Base-by-base conservation (phyloP, 2,888 invertebrate genomes). In the Nymphalis polychloros region DNA sequence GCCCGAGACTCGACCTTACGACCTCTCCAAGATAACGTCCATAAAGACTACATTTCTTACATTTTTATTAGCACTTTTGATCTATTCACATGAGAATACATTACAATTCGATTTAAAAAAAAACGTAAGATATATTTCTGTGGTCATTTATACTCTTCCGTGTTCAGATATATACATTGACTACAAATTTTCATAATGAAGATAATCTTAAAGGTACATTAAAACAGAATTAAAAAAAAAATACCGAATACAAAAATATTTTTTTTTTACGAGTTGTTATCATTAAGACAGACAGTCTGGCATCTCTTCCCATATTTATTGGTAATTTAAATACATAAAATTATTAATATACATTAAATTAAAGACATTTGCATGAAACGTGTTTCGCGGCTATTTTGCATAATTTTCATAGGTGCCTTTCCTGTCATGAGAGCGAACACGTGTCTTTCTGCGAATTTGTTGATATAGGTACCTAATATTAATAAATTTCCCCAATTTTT, bases 331-430 rank as follows among this genome's bases (percentile, higher is more conserved):
- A 72, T 52, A 50, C 62, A 64, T 59, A 73, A 65, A 67, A 72
- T 71, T 69, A 73, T 73, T 63, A 74, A 66, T 70, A 68, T 65
- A 68, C 60, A 72, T 55, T 47, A 4, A 10, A 10, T 60, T 64
- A 63, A 68, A 64, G 70, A 73, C 71, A 72, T 73, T 73, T 69
- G 64, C 66, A 59, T 68, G 48, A 73, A 73, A 73, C 72, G 62
- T 63, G 75, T 75, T 73, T 67, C 62, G 71, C 52, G 50, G 70
- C 69, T 69, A 75, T 75, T 74, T 73, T 67, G 75, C 67, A 77
- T 77, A 75, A 78, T 74, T 73, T 77, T 61, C 59, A 63, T 68
- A 68, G 65, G 60, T 69, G 73, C 68, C 68, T 72, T 75, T 75
- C 72, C 69, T 68, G 70, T 65, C 62, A 62, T 48, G 53, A 76